A percentile compares a stretch with the other conserved stretches of the same genome.
Conservation (phyloP, 1,140 invertebrate genomes). For the Alviniconcha marisindica region DNA sequence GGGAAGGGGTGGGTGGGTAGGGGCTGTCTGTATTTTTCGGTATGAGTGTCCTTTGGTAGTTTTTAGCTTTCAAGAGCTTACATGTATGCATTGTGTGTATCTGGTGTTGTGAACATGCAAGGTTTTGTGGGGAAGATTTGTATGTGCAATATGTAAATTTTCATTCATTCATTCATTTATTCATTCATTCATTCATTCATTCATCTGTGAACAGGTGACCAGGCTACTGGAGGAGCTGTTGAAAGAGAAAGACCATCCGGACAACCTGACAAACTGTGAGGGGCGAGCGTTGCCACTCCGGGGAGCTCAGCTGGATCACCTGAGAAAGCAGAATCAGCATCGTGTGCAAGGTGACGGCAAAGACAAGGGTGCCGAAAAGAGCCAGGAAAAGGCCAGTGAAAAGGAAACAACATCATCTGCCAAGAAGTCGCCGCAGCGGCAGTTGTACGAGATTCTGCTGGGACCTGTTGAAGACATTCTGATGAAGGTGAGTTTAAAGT, state of each 20-base stretch:
- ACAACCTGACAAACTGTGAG: constrained; percentile 59
- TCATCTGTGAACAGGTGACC: constrained; percentile 56
- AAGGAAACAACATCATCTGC: neutral
- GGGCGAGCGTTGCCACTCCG: constrained; percentile 61
- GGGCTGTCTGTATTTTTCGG: too few species aligned
- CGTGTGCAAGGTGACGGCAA: neutral
- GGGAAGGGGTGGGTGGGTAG: too few species aligned
- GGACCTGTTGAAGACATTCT: constrained; percentile 69
- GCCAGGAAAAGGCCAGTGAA: constrained; percentile 25
- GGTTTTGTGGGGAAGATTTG: too few species aligned
- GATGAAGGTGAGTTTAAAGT: constrained; percentile 59
- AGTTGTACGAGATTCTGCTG: constrained; percentile 67
- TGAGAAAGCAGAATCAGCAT: constrained; percentile 51
- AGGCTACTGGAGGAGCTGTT: constrained; percentile 55
- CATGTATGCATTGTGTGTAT: neutral
- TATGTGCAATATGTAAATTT: too few species aligned
- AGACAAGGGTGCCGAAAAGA: neutral
- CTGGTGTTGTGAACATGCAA: too few species aligned
- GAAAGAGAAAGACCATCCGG: constrained; percentile 45
- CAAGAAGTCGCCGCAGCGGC: constrained; percentile 51
- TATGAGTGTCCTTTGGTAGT: neutral
- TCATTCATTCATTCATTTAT: constrained; percentile 13
- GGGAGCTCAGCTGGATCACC: constrained; percentile 48
- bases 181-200: neutral
- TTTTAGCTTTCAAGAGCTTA: neutral